Evolutionary conservation across 1,140 invertebrate genomes (phyloP), one percentile per base, ranked within the genome.

Genomic region (Bombus confusus): DNA sequence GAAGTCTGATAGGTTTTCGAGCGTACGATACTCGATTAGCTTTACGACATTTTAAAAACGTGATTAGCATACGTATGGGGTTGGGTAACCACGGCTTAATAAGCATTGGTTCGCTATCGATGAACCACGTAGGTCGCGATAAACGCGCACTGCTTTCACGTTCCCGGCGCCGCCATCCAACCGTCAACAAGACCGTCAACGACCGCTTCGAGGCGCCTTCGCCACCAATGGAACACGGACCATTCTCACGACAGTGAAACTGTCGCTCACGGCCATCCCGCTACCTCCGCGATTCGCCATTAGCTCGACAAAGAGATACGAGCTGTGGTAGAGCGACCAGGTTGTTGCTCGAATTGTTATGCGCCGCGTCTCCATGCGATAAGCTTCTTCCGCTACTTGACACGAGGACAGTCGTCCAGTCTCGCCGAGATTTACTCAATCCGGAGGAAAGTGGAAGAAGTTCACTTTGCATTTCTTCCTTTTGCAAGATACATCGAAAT

Each of bases 31-130:
- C 28, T 43, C 85, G 88, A 92, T 92, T 91, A 89, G 88, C 74
- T 91, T 93, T 90, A 91, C 86, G 85, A 79, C 82, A 72, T 66
- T 66, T 85, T 89, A 89, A 91, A 91, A 91, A 91, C 85, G 77
- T 71, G 82, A 90, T 92, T 91, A 90, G 82, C 39, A 76, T 76
- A 83, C 43, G 73, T 72, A 77, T 68, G 47, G 62, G 41, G 77
- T 39, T 43, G 74, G 34, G 64, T 87, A 78, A 84, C 83, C 71
- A 69, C 47, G 52, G 82, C 86, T 92, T 92, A 89, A 91, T 89
- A 90, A 87, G 69, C 34, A 37, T 41, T 34, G 34, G 12, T 22
- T 52, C 18, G 18, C 47, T 52, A 52, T 52, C 6, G 47, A 18
- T 52, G 47, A 22, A 22, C 18, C 47, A 52, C 47, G 47, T 52